These are phyloP conservation scores for Gymnorhina tibicen DNA, from an alignment of 2,113 vertebrate species.

Conservation along the genomic window DNA sequence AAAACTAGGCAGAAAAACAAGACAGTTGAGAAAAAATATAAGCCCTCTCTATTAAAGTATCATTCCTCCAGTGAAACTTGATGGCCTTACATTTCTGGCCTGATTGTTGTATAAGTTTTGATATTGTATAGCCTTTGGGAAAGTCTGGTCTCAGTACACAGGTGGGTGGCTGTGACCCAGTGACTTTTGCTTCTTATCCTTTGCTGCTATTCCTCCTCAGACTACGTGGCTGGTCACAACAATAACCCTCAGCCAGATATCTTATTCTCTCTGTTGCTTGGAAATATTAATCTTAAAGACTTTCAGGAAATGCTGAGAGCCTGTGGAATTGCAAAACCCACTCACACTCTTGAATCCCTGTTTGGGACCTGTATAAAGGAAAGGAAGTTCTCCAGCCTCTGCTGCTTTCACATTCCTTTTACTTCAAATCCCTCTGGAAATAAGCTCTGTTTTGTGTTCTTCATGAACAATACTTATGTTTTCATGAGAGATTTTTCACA, in stretches of 20 bases:
- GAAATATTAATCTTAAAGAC: not conserved
- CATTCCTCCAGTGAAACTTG: not conserved
- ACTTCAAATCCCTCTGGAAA: not conserved
- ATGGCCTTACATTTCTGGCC: not conserved
- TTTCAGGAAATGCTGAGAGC: not conserved
- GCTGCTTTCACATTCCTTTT: not conserved
- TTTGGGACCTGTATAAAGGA: not conserved
- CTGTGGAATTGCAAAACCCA: not conserved
- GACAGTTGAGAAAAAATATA: not conserved
- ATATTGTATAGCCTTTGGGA: not conserved
- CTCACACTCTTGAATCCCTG: not conserved
- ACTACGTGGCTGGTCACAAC: fast-evolving
- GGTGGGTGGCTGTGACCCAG: not conserved
- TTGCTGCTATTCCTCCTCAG: not conserved
- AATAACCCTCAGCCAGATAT: not conserved
- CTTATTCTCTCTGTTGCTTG: not conserved
- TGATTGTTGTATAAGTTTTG: not conserved
- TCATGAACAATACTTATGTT: not conserved
- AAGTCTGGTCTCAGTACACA: not conserved
- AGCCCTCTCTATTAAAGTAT: not conserved
- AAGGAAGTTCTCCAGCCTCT: not conserved
- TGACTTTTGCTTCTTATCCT: not conserved
- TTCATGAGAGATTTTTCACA: not conserved
- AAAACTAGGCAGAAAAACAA: not conserved
- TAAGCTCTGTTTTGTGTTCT: not conserved